Conservation (phyloP, 2,888 invertebrate genomes). For the Deilephila porcellus region DNA sequence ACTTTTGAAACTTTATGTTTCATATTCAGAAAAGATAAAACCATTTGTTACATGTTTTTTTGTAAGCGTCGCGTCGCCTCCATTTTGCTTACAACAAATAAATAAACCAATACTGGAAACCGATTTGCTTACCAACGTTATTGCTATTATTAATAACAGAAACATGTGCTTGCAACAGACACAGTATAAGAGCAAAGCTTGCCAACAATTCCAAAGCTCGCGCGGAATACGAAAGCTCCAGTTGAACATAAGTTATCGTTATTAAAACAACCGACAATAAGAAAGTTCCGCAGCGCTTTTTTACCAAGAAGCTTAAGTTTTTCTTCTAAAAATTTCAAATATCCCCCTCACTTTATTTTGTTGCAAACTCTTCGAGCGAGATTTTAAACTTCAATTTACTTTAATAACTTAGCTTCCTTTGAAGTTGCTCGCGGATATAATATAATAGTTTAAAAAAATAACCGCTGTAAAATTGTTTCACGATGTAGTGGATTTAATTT, state of each 20-base stretch:
- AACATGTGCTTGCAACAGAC: not conserved
- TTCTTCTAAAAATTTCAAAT: slow-evolving; percentile 27
- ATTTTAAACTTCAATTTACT: slow-evolving; percentile 35
- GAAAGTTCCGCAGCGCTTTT: slow-evolving; percentile 10
- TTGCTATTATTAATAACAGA: not conserved
- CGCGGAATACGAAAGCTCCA: slow-evolving; percentile 10
- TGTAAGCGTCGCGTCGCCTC: too few species aligned
- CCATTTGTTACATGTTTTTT: too few species aligned
- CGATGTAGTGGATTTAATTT: slow-evolving; percentile 13
- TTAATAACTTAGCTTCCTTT: slow-evolving; percentile 33
- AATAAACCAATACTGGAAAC: not conserved
- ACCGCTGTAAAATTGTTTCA: slow-evolving; percentile 10
- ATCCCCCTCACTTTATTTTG: slow-evolving; percentile 22
- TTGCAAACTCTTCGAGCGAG: slow-evolving; percentile 25
- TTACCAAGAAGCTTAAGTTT: slow-evolving; percentile 23
- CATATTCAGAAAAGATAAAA: too few species aligned
- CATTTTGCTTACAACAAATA: too few species aligned
- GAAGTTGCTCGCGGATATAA: slow-evolving; percentile 14
- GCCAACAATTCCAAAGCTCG: slow-evolving; percentile 24
- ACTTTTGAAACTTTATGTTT: too few species aligned
- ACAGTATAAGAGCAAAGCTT: not conserved
- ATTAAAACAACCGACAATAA: slow-evolving; percentile 25
- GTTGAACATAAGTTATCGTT: slow-evolving; percentile 16
- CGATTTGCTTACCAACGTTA: not conserved
- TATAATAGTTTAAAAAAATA: not conserved